Base-by-base conservation (phyloP, 2,888 invertebrate genomes). In the Torymus texanus region DNA sequence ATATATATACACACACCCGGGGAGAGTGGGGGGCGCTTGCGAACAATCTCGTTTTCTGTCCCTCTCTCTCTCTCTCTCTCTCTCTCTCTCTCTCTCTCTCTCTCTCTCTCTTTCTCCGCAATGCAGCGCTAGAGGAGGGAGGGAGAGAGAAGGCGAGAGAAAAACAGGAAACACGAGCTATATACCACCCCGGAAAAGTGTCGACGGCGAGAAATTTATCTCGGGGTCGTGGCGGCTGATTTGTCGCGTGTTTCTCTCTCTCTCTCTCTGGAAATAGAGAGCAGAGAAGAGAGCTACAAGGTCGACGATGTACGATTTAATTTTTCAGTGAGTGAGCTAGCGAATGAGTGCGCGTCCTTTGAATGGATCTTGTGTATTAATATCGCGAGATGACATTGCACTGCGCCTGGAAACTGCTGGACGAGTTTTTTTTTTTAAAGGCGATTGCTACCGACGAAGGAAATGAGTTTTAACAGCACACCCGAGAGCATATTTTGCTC, bases 251-350 rank as follows among this genome's bases (percentile, higher is more conserved):
- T 58, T 5, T 14, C 58, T 59, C 70, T 61, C 70, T 68, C 53
- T 80, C 81, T 73, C 79, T 59, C 79, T 81, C 58, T 58, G 51
- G 58, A 65, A 41, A 74, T 50, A 65, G 61, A 71, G 16, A 55
- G 29, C 10, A 18, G 10, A 18, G 24, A 4, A n/a, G 41, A 24
- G 55, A 21, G 16, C 11, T 14, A 16, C 66, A 68, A 68, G 73
- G 73, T 74, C 78, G 66, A 53, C 18, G 14, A 11, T n/a, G 14
- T 10, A 16, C 73, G 62, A 74, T 74, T 78, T 73, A 78, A 78
- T 78, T 78, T 67, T 73, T 74, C 67, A 68, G 29, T n/a, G 18
- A 29, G 8, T 18, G 51, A n/a, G 21, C 16, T 59, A 21, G 21
- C 21, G 21, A 21, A 21, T 2, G 10, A 12, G 62, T 62, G 5